Conservation (phyloP, 2,113 vertebrate species). For the Saguinus midas region DNA sequence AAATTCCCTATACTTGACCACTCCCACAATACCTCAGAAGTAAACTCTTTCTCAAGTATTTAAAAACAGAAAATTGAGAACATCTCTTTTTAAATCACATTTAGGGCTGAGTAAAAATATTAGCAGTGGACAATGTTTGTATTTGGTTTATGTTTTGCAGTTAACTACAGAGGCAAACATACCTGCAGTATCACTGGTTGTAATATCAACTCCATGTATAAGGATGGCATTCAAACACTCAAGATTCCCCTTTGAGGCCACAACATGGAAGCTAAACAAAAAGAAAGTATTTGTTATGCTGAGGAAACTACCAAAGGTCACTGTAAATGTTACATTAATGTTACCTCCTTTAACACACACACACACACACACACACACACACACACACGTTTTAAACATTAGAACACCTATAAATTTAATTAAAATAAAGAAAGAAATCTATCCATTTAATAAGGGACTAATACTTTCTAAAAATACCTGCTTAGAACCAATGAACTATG, state of each 20-base stretch:
- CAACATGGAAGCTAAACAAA: constrained; percentile 92
- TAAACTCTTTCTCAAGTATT: background rate
- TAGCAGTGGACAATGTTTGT: background rate
- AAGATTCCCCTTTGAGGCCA: constrained; percentile 93
- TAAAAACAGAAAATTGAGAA: background rate
- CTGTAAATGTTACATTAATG: background rate
- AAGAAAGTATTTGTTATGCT: constrained; percentile 25
- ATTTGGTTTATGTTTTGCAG: background rate
- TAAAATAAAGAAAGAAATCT: background rate
- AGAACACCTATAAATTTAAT: background rate
- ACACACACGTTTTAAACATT: background rate
- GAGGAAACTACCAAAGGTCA: background rate
- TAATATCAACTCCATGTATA: constrained; percentile 90
- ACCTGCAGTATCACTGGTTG: constrained; percentile 93
- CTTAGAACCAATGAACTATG: background rate
- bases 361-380: background rate
- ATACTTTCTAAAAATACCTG: background rate
- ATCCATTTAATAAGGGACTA: background rate
- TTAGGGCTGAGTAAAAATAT: background rate
- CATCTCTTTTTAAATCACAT: background rate
- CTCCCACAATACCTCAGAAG: background rate
- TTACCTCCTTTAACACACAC: background rate
- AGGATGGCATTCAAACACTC: constrained; percentile 95
- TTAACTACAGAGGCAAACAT: background rate
- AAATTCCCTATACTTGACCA: background rate